Base-by-base conservation (phyloP, 2,113 vertebrate species). In the Oostethus manadensis region DNA sequence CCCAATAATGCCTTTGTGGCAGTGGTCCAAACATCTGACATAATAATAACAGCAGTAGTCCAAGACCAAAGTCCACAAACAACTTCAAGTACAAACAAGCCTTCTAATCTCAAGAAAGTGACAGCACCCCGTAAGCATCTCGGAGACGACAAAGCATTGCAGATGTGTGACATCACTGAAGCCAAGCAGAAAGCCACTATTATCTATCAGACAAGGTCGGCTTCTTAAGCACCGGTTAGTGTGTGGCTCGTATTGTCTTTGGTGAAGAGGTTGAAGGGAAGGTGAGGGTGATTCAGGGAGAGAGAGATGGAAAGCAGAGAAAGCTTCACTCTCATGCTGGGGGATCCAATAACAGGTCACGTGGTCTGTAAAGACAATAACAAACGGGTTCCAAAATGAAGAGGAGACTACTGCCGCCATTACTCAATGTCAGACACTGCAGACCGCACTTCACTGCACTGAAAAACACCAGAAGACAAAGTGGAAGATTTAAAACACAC, bases 31-130 rank as follows among this genome's bases (percentile, higher is more conserved):
- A 62, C 20, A 55, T 71, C 66, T 64, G 20, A 23, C 35, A 29
- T 70, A 70, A 84, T 80, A 66, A 84, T 57, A 75, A 38, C 58
- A 38, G 21, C 47, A 22, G 58, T 40, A 14, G 56, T 70, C 43
- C 18, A 29, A 59, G 64, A 70, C 69, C 59, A 70, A 33, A 10
- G 21, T 65, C 72, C 74, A 60, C 23, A 69, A 51, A 55, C 43
- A 14, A 49, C 20, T 51, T 17, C 8, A 17, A 29, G 49, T 26
- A 29, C 23, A 51, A 6, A 13, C 14, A 38, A 50, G 6, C 1
- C 50, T 45, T 44, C 0, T 33, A 59, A 66, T 45, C 29, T 61
- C 10, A 23, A 68, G 20, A 23, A 21, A 62, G 49, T 51, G 50
- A 58, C 44, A 58, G 33, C 18, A 10, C 43, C 5, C 11, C 23